Conservation (phyloP, 2,888 invertebrate genomes). For the Chromoteleia sp. region DNA sequence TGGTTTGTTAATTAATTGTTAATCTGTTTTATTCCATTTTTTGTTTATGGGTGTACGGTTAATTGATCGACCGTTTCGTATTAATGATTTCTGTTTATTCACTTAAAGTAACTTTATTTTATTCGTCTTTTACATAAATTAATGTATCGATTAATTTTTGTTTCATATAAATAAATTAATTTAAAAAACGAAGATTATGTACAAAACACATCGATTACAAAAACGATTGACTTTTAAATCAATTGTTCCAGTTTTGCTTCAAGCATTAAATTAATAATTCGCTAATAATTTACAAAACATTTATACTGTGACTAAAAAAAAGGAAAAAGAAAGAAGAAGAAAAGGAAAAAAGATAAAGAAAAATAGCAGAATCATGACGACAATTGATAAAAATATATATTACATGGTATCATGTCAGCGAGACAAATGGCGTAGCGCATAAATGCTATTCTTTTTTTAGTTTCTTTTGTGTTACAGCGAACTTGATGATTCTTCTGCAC, state of each 20-base stretch:
- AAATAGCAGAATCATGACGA: too few relatives aligned
- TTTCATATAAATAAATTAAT: conserved; percentile 21
- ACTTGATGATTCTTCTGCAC: too few relatives aligned
- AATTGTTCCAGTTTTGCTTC: too few relatives aligned
- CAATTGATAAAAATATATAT: too few relatives aligned
- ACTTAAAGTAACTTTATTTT: conserved; percentile 11
- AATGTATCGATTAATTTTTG: neutral
- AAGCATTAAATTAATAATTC: too few relatives aligned
- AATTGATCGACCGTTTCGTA: neutral
- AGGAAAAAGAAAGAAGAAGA: too few relatives aligned
- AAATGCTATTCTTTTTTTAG: neutral
- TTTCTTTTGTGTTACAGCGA: too few relatives aligned
- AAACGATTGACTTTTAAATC: neutral
- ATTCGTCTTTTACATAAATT: conserved; percentile 25
- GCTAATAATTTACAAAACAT: too few relatives aligned
- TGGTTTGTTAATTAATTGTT: conserved; percentile 71
- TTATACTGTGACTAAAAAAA: too few relatives aligned
- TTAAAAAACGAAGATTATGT: conserved; percentile 31
- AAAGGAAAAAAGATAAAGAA: too few relatives aligned
- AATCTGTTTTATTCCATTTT: conserved; percentile 11
- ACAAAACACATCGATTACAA: conserved; percentile 12
- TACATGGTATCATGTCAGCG: too few relatives aligned
- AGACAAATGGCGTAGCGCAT: too few relatives aligned
- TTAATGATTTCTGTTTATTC: conserved; percentile 14
- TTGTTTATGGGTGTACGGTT: conserved; percentile 5